A percentile compares a stretch with the other conserved stretches of the same genome.
phyloP scores from a whole-genome alignment of 1,140 invertebrate genomes.

The Drosophila ironensis region DNA sequence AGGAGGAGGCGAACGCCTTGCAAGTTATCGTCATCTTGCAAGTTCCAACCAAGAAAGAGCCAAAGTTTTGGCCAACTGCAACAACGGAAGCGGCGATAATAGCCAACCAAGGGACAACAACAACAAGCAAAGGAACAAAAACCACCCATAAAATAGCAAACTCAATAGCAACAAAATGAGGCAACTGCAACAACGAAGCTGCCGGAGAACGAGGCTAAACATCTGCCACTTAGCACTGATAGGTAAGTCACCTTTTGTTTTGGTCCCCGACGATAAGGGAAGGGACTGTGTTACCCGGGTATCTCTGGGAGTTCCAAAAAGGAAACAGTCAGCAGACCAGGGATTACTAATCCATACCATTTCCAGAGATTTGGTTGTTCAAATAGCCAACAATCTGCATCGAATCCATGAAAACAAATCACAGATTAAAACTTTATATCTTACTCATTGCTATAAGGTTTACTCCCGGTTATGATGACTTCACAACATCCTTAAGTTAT shows the following conservation, averaged over 20 bases:
- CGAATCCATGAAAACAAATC: too few relatives aligned
- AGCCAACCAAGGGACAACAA: constrained; percentile 10
- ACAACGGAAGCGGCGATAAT: constrained; percentile 17
- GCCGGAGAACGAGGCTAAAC: constrained; percentile 26
- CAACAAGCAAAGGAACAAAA: constrained; percentile 8
- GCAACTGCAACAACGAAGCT: constrained; percentile 11
- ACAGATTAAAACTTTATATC: too few relatives aligned
- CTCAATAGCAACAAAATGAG: constrained; percentile 41
- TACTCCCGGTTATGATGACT: too few relatives aligned
- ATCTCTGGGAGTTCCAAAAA: too few relatives aligned
- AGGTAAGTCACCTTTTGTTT: constrained; percentile 48
- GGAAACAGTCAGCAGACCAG: too few relatives aligned
- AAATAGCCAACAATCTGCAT: too few relatives aligned
- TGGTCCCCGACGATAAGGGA: neutral
- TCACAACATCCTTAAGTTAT: too few relatives aligned
- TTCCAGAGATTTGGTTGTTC: too few relatives aligned
- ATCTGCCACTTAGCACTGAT: constrained; percentile 63
- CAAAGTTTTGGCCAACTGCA: constrained; percentile 28
- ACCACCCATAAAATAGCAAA: constrained; percentile 13
- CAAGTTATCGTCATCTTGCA: constrained; percentile 26
- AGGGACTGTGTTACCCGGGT: too few relatives aligned
- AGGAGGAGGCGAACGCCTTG: constrained; percentile 6
- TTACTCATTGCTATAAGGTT: too few relatives aligned
- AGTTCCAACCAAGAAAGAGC: constrained; percentile 7
- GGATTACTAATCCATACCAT: too few relatives aligned